Percentiles rank a stretch among this genome's conserved stretches.
Conservation (phyloP, 2,888 invertebrate genomes). For the Cantharis nigra region DNA sequence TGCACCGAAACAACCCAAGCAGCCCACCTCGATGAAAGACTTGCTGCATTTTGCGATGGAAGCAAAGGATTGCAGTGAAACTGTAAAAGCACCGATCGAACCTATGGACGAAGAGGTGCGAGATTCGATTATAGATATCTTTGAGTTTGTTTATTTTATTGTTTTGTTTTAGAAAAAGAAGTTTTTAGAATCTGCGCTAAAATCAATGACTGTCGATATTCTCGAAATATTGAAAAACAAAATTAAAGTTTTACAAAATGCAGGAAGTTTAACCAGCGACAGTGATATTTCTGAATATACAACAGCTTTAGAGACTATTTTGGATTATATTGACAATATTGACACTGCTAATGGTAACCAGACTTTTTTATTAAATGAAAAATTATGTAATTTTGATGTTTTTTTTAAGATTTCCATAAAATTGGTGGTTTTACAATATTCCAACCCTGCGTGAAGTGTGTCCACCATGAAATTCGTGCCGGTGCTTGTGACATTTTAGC, state of each 20-base stretch:
- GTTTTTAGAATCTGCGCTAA: constrained; percentile 75
- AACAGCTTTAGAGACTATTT: constrained; percentile 68
- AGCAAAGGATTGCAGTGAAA: constrained; percentile 65
- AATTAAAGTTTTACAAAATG: constrained; percentile 61
- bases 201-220: constrained; percentile 71
- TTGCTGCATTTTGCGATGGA: constrained; percentile 73
- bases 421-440: constrained; percentile 81
- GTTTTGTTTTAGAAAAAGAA: constrained; percentile 63
- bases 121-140: not conserved
- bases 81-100: constrained; percentile 56
- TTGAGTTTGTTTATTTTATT: not conserved
- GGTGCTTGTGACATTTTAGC: constrained; percentile 73
- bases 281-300: constrained; percentile 63
- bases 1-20: constrained; percentile 47
- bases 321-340: constrained; percentile 73
- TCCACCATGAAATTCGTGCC: constrained; percentile 65
- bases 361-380: constrained; percentile 3
- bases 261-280: constrained; percentile 55
- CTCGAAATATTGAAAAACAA: constrained; percentile 67
- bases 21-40: constrained; percentile 56
- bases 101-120: constrained; percentile 72
- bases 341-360: constrained; percentile 78
- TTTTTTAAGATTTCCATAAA: constrained; percentile 74
- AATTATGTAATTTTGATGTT: not conserved
- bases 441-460: constrained; percentile 66